Evolutionary conservation across 2,888 invertebrate genomes (phyloP), one percentile per base, ranked within the genome.

Genomic region (Eristalis arbustorum): DNA sequence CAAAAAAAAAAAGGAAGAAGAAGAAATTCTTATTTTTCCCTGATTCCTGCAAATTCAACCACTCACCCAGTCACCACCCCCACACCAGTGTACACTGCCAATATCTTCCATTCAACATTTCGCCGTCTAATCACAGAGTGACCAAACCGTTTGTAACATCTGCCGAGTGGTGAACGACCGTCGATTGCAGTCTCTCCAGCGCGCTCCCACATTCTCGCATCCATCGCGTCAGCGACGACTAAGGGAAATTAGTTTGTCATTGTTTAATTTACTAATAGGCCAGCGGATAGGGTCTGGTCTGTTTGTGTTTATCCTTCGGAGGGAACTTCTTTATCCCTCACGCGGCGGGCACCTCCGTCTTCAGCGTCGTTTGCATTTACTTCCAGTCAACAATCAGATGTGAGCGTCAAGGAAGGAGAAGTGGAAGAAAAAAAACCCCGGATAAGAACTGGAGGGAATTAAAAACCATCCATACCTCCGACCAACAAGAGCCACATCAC

Each of bases 131-230:
- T 83, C 87, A 87, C 83, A 78, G 71, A 83, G 72, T 79, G 87
- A 75, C 83, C 78, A 56, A 72, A 75, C 83, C 78, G 83, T 87
- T 87, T 87, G 83, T 87, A 83, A 87, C 87, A 87, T 87, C 78
- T 78, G 83, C 87, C 71, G 22, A 64, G 68, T 63, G 74, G 69
- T 78, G 82, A 71, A 78, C 68, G 67, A 3, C 72, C 66, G 72
- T 13, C 77, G 61, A 73, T 66, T 62, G 63, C 62, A 68, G 69
- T 77, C 74, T 77, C 74, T 79, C 73, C 81, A 42, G 22, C 8
- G 28, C 37, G 14, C 6, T 42, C 42, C n/a, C 42, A 31, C 31
- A 31, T 10, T 31, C 31, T 5, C 31, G n/a, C 4, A 66, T 57
- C 22, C 6, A n/a, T n/a, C n/a, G 59, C 59, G 14, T 14, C 25